Conservation (phyloP, 2,888 invertebrate genomes). For the Camptogramma bilineatum region DNA sequence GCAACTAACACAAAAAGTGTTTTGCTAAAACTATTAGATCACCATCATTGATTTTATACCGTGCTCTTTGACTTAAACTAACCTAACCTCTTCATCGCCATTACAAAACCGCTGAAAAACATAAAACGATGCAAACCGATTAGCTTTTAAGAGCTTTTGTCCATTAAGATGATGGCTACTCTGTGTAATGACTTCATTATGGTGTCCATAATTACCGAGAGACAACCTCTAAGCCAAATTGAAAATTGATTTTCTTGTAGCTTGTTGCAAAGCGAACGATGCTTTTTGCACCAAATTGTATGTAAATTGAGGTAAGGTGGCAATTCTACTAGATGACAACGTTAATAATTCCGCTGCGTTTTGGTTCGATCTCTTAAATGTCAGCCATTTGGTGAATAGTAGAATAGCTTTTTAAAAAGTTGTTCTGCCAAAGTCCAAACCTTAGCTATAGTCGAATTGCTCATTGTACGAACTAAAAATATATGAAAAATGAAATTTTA, state of each 20-base stretch:
- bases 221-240: conserved; percentile 48
- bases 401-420: too few species aligned
- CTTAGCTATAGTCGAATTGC: too few species aligned
- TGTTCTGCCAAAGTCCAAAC: too few species aligned
- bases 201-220: conserved; percentile 57
- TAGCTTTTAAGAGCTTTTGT: conserved; percentile 79
- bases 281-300: conserved; percentile 8
- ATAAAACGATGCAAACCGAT: conserved; percentile 61
- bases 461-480: too few species aligned
- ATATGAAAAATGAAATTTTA: too few species aligned
- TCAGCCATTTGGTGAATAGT: too few species aligned
- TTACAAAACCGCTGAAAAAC: conserved; percentile 59
- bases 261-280: conserved; percentile 13
- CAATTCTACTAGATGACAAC: too few species aligned
- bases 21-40: conserved; percentile 6
- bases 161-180: conserved; percentile 74
- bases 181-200: conserved; percentile 73
- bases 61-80: conserved; percentile 23
- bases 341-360: too few species aligned
- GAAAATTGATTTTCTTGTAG: conserved; percentile 46
- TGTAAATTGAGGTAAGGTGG: conserved; percentile 19
- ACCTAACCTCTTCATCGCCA: conserved; percentile 36
- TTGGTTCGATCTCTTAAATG: too few species aligned
- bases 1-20: conserved; percentile 2
- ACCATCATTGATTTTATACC: conserved; percentile 22